phyloP scores from a whole-genome alignment of 64 coral and sea anemone species.

The Platygyra sinensis region DNA sequence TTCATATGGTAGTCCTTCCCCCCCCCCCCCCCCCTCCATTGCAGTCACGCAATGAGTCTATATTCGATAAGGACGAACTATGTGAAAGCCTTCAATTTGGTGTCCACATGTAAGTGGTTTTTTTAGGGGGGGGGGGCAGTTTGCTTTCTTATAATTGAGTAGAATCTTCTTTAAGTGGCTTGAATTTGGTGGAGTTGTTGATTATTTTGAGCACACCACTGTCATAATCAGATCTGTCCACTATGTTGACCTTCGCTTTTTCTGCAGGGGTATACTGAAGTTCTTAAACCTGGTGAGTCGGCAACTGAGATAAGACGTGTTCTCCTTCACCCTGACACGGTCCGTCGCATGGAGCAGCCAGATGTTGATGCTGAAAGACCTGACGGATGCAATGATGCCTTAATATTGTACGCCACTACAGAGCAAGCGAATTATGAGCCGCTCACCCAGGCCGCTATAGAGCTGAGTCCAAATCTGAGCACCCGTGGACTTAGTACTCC shows the following conservation, averaged over 20 bases:
- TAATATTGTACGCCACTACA: constrained; percentile 14
- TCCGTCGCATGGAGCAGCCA: constrained; percentile 9
- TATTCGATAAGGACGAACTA: too few species aligned
- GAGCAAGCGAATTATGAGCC: background rate
- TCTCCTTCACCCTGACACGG: background rate
- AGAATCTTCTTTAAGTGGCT: too few species aligned
- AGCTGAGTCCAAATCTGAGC: background rate
- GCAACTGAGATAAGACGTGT: background rate
- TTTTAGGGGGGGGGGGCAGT: too few species aligned
- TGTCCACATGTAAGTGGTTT: too few species aligned
- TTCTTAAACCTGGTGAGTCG: background rate
- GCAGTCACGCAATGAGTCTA: too few species aligned
- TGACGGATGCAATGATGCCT: background rate
- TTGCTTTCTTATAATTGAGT: too few species aligned
- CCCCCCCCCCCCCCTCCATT: too few species aligned
- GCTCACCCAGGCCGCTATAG: background rate
- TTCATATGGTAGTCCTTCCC: too few species aligned
- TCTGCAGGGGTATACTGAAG: background rate
- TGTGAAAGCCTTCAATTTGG: too few species aligned
- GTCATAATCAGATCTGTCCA: too few species aligned
- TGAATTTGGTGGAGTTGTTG: too few species aligned
- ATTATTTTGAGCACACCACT: too few species aligned
- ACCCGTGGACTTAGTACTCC: background rate
- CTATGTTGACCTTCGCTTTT: background rate
- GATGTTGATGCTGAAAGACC: background rate